A percentile compares a stretch with the other conserved stretches of the same genome.
phyloP scores from a whole-genome alignment of 1,140 invertebrate species.

The Neelides sp. region DNA sequence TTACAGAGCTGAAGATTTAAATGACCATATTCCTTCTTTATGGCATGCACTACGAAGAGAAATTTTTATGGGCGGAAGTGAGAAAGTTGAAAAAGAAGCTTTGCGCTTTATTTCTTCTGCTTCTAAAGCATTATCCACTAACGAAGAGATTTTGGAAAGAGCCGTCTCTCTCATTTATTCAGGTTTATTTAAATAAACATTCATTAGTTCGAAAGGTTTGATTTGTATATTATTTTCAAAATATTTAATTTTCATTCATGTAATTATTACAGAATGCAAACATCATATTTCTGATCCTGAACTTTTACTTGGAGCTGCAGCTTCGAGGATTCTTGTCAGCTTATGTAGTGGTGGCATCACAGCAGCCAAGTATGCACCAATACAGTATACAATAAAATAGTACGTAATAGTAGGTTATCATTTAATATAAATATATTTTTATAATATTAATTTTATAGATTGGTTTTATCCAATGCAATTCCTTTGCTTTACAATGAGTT shows the following conservation, averaged over 20 bases:
- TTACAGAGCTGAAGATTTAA: slow-evolving; percentile 17
- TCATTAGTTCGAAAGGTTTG: not conserved
- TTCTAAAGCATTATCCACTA: slow-evolving; percentile 17
- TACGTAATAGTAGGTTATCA: too few relatives aligned
- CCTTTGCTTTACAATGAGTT: slow-evolving; percentile 21
- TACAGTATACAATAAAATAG: too few relatives aligned
- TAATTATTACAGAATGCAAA: slow-evolving; percentile 23
- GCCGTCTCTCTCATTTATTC: slow-evolving; percentile 21
- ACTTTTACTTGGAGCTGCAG: slow-evolving; percentile 22
- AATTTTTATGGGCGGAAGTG: slow-evolving; percentile 28
- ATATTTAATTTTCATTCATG: slow-evolving; percentile 1
- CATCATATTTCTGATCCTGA: slow-evolving; percentile 30
- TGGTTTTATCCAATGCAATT: slow-evolving; percentile 1
- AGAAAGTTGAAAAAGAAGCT: slow-evolving; percentile 14
- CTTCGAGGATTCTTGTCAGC: slow-evolving; percentile 15
- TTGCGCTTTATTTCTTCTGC: slow-evolving; percentile 15
- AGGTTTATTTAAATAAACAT: slow-evolving; percentile 8
- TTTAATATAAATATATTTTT: too few relatives aligned
- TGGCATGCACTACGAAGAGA: slow-evolving; percentile 26
- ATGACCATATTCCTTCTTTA: slow-evolving; percentile 14
- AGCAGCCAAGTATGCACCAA: too few relatives aligned
- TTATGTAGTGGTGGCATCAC: not conserved
- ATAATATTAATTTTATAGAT: too few relatives aligned
- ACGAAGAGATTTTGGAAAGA: slow-evolving; percentile 6
- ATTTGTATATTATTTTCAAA: not conserved